Conservation (phyloP, 2,888 invertebrate species). For the Phymatocera aterrima region DNA sequence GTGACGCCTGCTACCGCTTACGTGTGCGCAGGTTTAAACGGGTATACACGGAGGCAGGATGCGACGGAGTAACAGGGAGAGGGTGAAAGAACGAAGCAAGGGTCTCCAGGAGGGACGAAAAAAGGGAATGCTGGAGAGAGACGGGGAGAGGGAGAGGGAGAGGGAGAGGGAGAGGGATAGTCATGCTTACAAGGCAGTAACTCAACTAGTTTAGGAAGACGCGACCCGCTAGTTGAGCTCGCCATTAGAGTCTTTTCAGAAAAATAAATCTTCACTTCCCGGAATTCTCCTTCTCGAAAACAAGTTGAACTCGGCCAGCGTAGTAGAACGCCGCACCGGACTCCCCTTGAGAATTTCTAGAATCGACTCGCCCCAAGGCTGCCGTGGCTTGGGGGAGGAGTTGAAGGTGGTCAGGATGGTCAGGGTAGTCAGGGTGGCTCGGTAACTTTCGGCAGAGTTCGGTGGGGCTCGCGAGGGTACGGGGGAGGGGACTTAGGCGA, state of each 20-base stretch:
- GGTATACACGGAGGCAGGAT: conserved; percentile 24
- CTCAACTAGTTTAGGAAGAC: conserved; percentile 66
- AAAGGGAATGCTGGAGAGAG: conserved; percentile 32
- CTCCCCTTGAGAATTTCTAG: conserved; percentile 37
- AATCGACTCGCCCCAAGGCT: conserved; percentile 42
- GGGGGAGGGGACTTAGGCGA: neutral
- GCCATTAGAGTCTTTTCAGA: conserved; percentile 70
- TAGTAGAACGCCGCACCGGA: neutral
- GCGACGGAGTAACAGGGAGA: neutral
- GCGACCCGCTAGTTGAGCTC: conserved; percentile 61
- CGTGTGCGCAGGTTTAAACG: neutral
- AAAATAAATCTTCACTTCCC: conserved; percentile 71
- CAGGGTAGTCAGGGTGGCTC: conserved; percentile 39
- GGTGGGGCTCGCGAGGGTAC: neutral
- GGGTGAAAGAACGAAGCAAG: conserved; percentile 25
- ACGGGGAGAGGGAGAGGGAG: neutral
- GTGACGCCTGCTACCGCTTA: neutral
- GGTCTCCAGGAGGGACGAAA: neutral
- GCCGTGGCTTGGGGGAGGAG: conserved; percentile 40
- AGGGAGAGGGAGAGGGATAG: conserved; percentile 56
- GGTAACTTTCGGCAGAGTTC: neutral
- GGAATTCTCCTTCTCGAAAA: conserved; percentile 47
- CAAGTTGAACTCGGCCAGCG: conserved; percentile 41
- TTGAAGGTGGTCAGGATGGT: conserved; percentile 44
- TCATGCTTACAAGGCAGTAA: conserved; percentile 69